These are phyloP conservation scores for Arctocebus calabarensis DNA, from an alignment of 2,797 vertebrate genomes.

Conservation along the genomic window DNA sequence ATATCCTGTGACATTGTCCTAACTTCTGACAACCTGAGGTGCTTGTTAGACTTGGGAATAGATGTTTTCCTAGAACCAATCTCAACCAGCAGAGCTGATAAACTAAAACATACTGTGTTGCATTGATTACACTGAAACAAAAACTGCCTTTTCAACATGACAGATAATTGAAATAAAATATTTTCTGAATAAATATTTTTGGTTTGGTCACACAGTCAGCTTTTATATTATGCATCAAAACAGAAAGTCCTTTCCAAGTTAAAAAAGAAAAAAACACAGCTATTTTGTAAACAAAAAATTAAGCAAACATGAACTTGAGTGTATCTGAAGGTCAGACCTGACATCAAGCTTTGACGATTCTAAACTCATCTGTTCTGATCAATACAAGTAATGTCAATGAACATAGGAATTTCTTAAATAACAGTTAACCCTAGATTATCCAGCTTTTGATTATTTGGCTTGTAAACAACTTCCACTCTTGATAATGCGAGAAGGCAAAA, in stretches of 20 bases:
- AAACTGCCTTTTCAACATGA: slow-evolving; percentile 53
- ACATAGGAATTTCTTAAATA: slow-evolving; percentile 61
- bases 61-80: slow-evolving; percentile 21
- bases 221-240: slow-evolving; percentile 78
- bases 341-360: slow-evolving; percentile 53
- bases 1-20: slow-evolving; percentile 31
- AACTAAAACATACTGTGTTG: slow-evolving; percentile 40
- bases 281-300: slow-evolving; percentile 73
- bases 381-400: not conserved
- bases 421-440: slow-evolving; percentile 55
- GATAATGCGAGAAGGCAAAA: not conserved
- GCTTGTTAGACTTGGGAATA: not conserved
- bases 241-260: slow-evolving; percentile 64
- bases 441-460: slow-evolving; percentile 50
- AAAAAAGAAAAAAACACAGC: slow-evolving; percentile 45
- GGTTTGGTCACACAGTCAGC: slow-evolving; percentile 63
- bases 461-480: slow-evolving; percentile 31
- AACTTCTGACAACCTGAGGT: not conserved
- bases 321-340: slow-evolving; percentile 53
- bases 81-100: slow-evolving; percentile 33
- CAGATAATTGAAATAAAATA: slow-evolving; percentile 53
- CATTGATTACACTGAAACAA: slow-evolving; percentile 45
- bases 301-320: slow-evolving; percentile 64
- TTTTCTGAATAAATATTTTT: slow-evolving; percentile 82
- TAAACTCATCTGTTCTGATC: slow-evolving; percentile 44